These are phyloP conservation scores for Silurus asotus DNA, from an alignment of 2,113 vertebrate species.

Conservation along the genomic window DNA sequence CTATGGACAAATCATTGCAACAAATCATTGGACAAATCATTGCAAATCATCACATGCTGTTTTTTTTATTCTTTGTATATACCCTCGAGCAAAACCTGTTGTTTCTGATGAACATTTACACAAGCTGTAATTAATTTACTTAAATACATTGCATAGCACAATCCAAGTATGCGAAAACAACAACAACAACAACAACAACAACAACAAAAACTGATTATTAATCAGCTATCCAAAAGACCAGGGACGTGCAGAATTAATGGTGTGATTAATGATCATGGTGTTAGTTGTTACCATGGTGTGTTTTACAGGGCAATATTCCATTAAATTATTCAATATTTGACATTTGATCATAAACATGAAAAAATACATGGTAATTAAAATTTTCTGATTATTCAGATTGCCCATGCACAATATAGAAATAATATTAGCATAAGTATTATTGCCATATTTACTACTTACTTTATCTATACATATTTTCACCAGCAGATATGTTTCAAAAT, in stretches of 20 bases:
- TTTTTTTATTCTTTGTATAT: not conserved
- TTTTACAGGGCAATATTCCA: not conserved
- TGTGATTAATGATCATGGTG: slow-evolving; percentile 7
- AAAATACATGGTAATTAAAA: not conserved
- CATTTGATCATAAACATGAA: not conserved
- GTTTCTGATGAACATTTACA: not conserved
- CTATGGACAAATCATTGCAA: not conserved
- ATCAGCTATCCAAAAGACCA: not conserved
- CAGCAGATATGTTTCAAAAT: not conserved
- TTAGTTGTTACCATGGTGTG: not conserved
- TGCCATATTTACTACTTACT: too few relatives aligned
- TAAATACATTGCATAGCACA: not conserved
- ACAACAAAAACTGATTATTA: not conserved
- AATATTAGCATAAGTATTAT: not conserved
- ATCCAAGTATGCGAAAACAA: not conserved
- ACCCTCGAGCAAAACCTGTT: not conserved
- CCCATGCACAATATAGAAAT: not conserved
- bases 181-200: too few relatives aligned
- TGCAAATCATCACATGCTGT: not conserved
- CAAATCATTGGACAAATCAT: not conserved
- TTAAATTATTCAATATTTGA: not conserved
- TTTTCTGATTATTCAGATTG: not conserved
- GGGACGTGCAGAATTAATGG: slow-evolving; percentile 3
- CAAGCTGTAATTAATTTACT: not conserved
- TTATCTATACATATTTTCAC: not conserved